Evolutionary conservation across 2,113 vertebrate genomes (phyloP).

Genomic region (Petrocephalus zakoni): DNA sequence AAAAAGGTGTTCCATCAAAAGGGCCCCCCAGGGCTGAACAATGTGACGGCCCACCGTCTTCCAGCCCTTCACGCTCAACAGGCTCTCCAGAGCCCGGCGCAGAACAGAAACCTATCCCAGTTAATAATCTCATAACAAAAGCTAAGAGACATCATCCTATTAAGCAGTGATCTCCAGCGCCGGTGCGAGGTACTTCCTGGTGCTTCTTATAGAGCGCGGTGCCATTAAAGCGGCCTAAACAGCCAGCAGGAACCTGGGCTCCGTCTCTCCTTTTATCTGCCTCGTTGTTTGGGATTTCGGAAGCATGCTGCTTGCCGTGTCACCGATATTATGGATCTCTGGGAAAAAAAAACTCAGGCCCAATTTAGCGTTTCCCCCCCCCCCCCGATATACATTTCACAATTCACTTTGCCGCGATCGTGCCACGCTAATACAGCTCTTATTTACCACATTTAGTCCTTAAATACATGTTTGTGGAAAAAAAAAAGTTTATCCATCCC

Average conservation of each 20-base stretch:
- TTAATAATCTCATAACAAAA: slow-evolving; percentile 98
- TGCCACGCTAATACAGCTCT: slow-evolving; percentile 30
- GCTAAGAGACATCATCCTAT: slow-evolving; percentile 98
- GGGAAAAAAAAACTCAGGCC: slow-evolving; percentile 42
- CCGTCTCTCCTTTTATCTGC: slow-evolving; percentile 92
- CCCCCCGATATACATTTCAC: slow-evolving; percentile 21
- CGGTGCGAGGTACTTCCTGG: slow-evolving; percentile 87
- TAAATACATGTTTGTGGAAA: slow-evolving; percentile 42
- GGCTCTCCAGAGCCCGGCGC: slow-evolving; percentile 71
- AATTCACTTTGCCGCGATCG: slow-evolving; percentile 22
- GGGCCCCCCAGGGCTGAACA: slow-evolving; percentile 64
- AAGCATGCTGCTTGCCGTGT: slow-evolving; percentile 84
- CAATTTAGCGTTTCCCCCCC: slow-evolving; percentile 34
- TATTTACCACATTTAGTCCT: slow-evolving; percentile 44
- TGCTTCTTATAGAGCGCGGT: slow-evolving; percentile 82
- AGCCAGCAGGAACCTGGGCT: slow-evolving; percentile 76
- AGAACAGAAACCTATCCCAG: slow-evolving; percentile 79
- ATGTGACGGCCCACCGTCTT: slow-evolving; percentile 70
- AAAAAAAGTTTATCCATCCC: slow-evolving; percentile 39
- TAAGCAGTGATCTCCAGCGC: slow-evolving; percentile 88
- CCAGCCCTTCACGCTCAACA: slow-evolving; percentile 76
- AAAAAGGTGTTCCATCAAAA: slow-evolving; percentile 78
- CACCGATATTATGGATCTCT: slow-evolving; percentile 88
- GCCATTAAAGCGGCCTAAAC: slow-evolving; percentile 91
- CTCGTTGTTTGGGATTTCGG: slow-evolving; percentile 78